phyloP scores from a whole-genome alignment of 1,140 invertebrate species.

The Helicoverpa armigera region DNA sequence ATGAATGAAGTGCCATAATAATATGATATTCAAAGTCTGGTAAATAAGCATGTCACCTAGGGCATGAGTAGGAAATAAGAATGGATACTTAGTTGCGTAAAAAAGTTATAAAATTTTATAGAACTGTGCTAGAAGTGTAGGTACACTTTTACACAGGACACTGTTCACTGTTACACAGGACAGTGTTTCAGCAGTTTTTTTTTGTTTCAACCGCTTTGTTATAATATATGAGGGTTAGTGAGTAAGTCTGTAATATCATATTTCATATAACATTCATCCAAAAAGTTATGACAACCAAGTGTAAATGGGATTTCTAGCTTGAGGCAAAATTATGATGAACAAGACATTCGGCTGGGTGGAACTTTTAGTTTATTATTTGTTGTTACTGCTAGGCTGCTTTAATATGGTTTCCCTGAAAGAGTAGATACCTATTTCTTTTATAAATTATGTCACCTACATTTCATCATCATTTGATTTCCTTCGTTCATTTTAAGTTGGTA shows the following conservation, averaged over 20 bases:
- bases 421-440: neutral
- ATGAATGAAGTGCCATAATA: too few species aligned
- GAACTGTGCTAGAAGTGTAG: neutral
- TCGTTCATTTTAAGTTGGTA: too few species aligned
- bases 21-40: too few species aligned
- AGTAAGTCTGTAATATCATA: conserved; percentile 5
- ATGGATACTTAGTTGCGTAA: too few species aligned
- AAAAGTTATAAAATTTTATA: too few species aligned
- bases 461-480: neutral
- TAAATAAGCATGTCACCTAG: too few species aligned
- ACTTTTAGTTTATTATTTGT: conserved; percentile 8
- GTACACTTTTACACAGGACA: too few species aligned
- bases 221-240: conserved; percentile 34
- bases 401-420: neutral
- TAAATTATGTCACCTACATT: neutral
- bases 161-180: too few species aligned
- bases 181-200: neutral
- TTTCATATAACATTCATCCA: conserved; percentile 15
- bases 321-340: conserved; percentile 31
- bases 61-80: too few species aligned
- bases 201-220: conserved; percentile 1
- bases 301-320: conserved; percentile 45
- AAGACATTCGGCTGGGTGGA: neutral
- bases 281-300: conserved; percentile 35
- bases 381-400: neutral